These are phyloP conservation scores for Vombatus ursinus DNA, from an alignment of 2,113 vertebrate species.

Conservation along the genomic window DNA sequence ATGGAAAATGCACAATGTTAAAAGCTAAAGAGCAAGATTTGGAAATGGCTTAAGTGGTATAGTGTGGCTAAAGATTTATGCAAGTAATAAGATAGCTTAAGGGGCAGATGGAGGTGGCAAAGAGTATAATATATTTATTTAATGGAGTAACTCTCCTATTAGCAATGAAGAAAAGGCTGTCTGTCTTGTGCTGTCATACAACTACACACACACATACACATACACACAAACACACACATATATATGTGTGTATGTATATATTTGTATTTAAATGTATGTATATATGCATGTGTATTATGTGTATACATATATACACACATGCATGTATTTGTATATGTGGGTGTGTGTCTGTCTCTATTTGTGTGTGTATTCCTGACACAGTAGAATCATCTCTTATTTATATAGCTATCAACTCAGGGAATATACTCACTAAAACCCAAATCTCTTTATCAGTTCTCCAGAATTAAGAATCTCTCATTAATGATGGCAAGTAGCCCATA, in stretches of 20 bases:
- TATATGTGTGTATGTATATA: no score
- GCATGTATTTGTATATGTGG: rapidly evolving
- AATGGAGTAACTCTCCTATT: conserved; percentile 41
- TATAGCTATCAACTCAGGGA: conserved; percentile 25
- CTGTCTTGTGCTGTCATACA: conserved; percentile 8
- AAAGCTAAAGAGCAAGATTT: conserved; percentile 38
- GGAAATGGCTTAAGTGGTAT: conserved; percentile 42
- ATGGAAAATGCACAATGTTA: conserved; percentile 36
- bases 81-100: conserved; percentile 74
- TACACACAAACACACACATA: neutral
- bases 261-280: neutral
- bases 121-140: conserved; percentile 45
- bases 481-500: neutral
- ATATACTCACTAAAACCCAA: conserved; percentile 32
- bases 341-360: neutral
- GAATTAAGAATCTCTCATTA: neutral
- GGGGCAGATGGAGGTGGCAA: conserved; percentile 39
- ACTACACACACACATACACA: neutral
- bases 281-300: neutral
- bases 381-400: conserved; percentile 11
- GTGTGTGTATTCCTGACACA: neutral
- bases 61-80: conserved; percentile 73
- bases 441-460: neutral
- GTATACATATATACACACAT: neutral
- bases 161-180: conserved; percentile 43